These are phyloP conservation scores for Melanotaenia trifasciata DNA, from an alignment of 2,797 vertebrate genomes.

Conservation along the genomic window DNA sequence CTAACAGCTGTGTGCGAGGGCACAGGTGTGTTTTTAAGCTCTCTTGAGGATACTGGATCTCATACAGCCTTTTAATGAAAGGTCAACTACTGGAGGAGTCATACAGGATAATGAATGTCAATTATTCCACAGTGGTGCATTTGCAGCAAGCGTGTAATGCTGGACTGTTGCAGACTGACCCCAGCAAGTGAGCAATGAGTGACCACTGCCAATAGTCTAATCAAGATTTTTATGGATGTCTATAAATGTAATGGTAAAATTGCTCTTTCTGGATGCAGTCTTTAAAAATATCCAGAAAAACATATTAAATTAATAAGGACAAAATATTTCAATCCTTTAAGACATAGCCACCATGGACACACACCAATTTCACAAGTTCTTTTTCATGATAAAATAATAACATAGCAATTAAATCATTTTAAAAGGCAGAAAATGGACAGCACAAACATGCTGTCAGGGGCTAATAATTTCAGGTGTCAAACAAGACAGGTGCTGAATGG, in stretches of 20 bases:
- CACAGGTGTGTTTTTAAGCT: neutral
- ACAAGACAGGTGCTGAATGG: neutral
- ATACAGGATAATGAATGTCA: constrained; percentile 6
- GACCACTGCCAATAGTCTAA: neutral
- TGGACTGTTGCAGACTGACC: neutral
- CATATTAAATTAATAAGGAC: neutral
- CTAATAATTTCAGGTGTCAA: neutral
- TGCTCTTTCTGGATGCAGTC: neutral
- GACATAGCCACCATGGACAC: no score
- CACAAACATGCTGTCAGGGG: neutral
- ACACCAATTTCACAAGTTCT: neutral
- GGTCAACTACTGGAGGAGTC: neutral
- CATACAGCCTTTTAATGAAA: neutral
- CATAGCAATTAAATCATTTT: neutral
- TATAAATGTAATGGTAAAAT: neutral
- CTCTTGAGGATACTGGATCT: neutral
- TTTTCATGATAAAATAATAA: neutral
- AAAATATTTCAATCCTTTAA: neutral
- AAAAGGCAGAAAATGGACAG: neutral
- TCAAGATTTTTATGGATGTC: neutral
- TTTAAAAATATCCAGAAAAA: no score
- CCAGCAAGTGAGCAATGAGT: neutral
- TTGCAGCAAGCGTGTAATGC: neutral
- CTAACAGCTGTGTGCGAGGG: neutral
- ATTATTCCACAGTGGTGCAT: neutral